These are phyloP conservation scores for Hirtodrosophila duncani DNA, from an alignment of 2,888 invertebrate genomes.

Conservation along the genomic window DNA sequence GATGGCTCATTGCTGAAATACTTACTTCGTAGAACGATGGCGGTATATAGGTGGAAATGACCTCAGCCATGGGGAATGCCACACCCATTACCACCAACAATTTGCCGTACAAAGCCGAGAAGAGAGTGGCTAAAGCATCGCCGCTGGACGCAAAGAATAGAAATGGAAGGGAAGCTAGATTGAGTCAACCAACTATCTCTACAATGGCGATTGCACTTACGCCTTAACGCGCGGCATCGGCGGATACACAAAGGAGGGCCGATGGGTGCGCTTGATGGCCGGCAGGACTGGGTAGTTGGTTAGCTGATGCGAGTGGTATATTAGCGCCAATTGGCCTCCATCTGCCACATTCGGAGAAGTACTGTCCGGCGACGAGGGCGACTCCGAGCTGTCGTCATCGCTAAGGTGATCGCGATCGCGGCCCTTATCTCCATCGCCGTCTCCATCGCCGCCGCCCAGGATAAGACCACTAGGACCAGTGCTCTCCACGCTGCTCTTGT, in stretches of 20 bases:
- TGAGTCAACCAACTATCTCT: not conserved
- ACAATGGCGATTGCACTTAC: constrained; percentile 65
- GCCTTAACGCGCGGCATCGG: constrained; percentile 77
- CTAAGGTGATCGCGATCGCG: constrained; percentile 32
- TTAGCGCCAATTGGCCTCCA: constrained; percentile 75
- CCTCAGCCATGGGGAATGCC: constrained; percentile 97
- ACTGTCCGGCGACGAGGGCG: constrained; percentile 69
- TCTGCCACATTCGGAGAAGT: constrained; percentile 64
- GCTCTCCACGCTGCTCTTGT: constrained; percentile 45
- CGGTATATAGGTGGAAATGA: constrained; percentile 95
- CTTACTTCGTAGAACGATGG: constrained; percentile 94
- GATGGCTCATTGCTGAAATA: not conserved
- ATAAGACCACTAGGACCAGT: constrained; percentile 59
- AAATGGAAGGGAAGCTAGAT: too few species aligned
- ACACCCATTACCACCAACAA: constrained; percentile 95
- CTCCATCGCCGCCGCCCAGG: constrained; percentile 64
- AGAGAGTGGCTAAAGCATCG: constrained; percentile 91
- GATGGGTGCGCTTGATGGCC: constrained; percentile 76
- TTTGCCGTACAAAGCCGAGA: constrained; percentile 96
- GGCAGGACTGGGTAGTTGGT: constrained; percentile 77
- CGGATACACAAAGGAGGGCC: constrained; percentile 77
- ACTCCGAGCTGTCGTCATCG: constrained; percentile 69
- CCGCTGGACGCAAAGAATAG: too few species aligned
- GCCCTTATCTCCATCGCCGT: constrained; percentile 36
- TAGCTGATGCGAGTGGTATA: constrained; percentile 78